These are phyloP conservation scores for Myotis daubentonii DNA, from an alignment of 2,797 vertebrate genomes.

Conservation along the genomic window DNA sequence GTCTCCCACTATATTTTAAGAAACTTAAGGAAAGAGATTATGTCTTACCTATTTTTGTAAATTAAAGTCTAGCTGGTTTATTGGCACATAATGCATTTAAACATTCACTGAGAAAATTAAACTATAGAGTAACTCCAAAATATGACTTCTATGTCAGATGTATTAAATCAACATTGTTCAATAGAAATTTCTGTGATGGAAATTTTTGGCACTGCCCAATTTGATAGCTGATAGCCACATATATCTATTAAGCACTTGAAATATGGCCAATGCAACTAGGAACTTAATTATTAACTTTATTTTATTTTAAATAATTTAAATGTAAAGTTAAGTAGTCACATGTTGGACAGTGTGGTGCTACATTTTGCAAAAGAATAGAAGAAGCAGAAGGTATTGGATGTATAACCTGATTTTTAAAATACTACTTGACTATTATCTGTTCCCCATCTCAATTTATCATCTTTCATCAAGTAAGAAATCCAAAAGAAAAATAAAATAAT, in stretches of 20 bases:
- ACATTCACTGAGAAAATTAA: conserved; percentile 30
- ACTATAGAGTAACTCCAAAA: conserved; percentile 34
- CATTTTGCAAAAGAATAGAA: background rate
- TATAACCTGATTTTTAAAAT: background rate
- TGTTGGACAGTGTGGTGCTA: background rate
- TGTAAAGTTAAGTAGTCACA: background rate
- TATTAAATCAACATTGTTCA: background rate
- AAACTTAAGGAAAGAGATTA: background rate
- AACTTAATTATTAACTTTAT: background rate
- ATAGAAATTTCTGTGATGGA: background rate
- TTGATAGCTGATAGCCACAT: background rate
- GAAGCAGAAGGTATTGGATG: background rate
- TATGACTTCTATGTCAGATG: background rate
- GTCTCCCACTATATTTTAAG: background rate
- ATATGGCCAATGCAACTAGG: background rate
- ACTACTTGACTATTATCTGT: background rate
- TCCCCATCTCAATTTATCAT: background rate
- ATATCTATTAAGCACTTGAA: conserved; percentile 4
- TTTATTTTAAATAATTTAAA: conserved; percentile 46
- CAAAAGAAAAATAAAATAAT: background rate
- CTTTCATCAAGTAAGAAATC: background rate
- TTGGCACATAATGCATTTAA: background rate
- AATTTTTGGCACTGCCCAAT: background rate
- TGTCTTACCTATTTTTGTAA: background rate
- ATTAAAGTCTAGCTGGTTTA: background rate